A percentile compares a stretch with the other conserved stretches of the same genome.
phyloP scores from a whole-genome alignment of 2,888 invertebrate species.

The Lasioglossum malachurum region DNA sequence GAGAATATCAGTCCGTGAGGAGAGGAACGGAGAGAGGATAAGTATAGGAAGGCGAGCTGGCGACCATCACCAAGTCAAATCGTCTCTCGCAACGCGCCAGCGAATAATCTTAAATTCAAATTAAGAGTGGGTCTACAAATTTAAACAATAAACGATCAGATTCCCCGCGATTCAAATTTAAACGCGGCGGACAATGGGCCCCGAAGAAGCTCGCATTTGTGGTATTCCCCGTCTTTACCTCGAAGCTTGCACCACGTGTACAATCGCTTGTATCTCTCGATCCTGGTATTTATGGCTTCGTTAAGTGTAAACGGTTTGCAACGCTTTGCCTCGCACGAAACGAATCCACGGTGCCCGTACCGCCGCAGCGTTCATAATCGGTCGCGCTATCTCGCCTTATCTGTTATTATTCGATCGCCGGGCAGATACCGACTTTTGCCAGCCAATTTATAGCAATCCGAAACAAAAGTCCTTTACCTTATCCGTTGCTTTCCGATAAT shows the following conservation, averaged over 20 bases:
- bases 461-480: background rate
- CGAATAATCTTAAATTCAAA: conserved; percentile 83
- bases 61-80: conserved; percentile 84
- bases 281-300: conserved; percentile 60
- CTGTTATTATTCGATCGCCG: conserved; percentile 1
- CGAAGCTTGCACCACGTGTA: conserved; percentile 56
- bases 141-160: conserved; percentile 84
- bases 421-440: background rate
- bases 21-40: conserved; percentile 38
- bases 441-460: background rate
- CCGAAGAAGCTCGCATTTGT: conserved; percentile 67
- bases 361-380: conserved; percentile 28
- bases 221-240: conserved; percentile 65
- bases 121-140: conserved; percentile 83
- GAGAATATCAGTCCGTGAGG: conserved; percentile 33
- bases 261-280: conserved; percentile 49
- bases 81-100: conserved; percentile 83
- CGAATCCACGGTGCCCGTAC: conserved; percentile 25
- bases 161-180: conserved; percentile 83
- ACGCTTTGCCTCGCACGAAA: conserved; percentile 28
- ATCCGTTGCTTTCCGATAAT: background rate
- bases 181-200: conserved; percentile 81
- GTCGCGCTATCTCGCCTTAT: conserved; percentile 3
- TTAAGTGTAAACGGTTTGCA: conserved; percentile 57
- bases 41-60: conserved; percentile 74